Base-by-base conservation (phyloP, 2,888 invertebrate genomes). In the Hydrotaea diabolus region DNA sequence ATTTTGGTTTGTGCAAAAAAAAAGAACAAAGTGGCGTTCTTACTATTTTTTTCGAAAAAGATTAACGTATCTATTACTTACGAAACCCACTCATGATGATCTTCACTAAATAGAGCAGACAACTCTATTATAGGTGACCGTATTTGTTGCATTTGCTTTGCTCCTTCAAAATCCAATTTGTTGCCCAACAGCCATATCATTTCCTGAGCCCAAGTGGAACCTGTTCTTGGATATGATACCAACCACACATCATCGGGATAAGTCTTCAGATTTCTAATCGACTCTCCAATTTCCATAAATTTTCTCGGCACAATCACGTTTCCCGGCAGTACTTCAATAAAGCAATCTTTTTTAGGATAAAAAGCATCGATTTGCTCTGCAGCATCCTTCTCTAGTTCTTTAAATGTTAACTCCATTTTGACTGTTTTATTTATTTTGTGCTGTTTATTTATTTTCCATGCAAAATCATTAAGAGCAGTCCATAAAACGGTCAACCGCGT, bases 161-260 rank as follows among this genome's bases (percentile, higher is more conserved):
- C 96, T 23, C 94, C 94, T 88, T 96, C 95, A 88, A 95, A 96
- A 90, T 98, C 95, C 86, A 97, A 93, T 88, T 96, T 94, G 88
- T 97, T 96, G 3, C 95, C 95, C 81, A 98, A 94, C n/a, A 97
- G 93, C 96, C 97, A 98, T 1, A 97, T 95, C 95, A 98, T 97
- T 93, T 98, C 98, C 90, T 98, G 97, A 0, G 96, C 95, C 98
- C 98, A 98, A 0, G 98, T 98, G 23, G 98, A 98, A 15, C 98
- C 98, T 88, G 97, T 97, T 89, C 98, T 94, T 0, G 98, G 98
- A 93, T 96, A 97, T 11, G 97, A 97, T 62, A 96, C 94, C 91
- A 98, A 93, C 96, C 97, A 97, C 0, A 97, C 94, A 90, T 98
- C 98, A 87, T 95, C 95, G 3, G 95, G 93, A 76, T 95, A 93